A percentile compares a stretch with the other conserved stretches of the same genome.
phyloP scores from a whole-genome alignment of 2,113 vertebrate genomes.

The Brevimyrus niger region DNA sequence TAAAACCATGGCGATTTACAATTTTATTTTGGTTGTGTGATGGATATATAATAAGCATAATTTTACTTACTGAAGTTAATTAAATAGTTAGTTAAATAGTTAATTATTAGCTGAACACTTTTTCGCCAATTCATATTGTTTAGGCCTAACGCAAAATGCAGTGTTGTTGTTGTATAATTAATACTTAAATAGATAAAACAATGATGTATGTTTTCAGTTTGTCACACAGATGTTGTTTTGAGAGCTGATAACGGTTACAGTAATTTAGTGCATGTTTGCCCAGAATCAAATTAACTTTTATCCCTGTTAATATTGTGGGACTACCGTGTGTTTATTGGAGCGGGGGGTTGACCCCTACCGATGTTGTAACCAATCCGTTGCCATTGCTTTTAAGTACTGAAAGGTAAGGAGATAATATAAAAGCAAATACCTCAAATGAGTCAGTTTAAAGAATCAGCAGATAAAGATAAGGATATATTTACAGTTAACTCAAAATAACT shows the following conservation, averaged over 20 bases:
- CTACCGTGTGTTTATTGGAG: background rate
- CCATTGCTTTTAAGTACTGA: background rate
- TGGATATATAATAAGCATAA: background rate
- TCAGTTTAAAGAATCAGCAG: background rate
- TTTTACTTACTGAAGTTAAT: too few relatives aligned
- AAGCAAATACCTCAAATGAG: background rate
- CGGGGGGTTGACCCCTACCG: background rate
- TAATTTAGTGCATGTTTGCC: background rate
- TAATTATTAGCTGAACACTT: background rate
- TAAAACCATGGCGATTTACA: background rate
- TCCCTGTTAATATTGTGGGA: background rate
- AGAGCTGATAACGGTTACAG: background rate
- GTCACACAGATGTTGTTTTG: background rate
- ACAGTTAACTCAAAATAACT: background rate
- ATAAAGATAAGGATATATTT: background rate
- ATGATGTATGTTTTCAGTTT: background rate
- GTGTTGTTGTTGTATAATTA: background rate
- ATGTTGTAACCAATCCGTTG: background rate
- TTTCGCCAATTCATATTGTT: background rate
- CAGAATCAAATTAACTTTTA: background rate
- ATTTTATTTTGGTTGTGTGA: background rate
- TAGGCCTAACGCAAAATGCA: background rate
- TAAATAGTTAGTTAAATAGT: background rate
- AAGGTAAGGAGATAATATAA: background rate
- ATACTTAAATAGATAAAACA: background rate